These are phyloP conservation scores for Argyra leucocephala DNA, from an alignment of 2,888 invertebrate species.

Conservation along the genomic window DNA sequence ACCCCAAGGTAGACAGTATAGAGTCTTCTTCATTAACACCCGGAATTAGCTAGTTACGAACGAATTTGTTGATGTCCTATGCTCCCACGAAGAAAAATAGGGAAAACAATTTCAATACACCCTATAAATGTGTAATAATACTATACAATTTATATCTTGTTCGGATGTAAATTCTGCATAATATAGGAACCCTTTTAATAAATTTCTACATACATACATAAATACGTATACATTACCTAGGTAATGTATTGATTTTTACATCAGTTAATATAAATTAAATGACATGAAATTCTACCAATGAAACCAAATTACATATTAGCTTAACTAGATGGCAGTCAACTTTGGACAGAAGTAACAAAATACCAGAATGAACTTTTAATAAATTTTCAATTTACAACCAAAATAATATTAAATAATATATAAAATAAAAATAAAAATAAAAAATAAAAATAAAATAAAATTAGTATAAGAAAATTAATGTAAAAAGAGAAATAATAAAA, in stretches of 20 bases:
- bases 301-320: not conserved
- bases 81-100: too few species aligned
- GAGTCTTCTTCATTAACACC: too few species aligned
- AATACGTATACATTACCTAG: not conserved
- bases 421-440: not conserved
- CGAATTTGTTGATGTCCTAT: too few species aligned
- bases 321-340: not conserved
- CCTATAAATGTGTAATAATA: too few species aligned
- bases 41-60: too few species aligned
- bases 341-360: not conserved
- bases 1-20: too few species aligned
- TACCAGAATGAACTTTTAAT: not conserved
- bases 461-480: not conserved
- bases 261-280: slow-evolving; percentile 6
- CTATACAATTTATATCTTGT: not conserved
- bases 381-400: slow-evolving; percentile 1
- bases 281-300: not conserved
- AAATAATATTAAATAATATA: not conserved
- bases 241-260: not conserved
- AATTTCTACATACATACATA: not conserved
- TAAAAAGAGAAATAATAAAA: too few species aligned
- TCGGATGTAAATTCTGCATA: not conserved
- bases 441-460: not conserved
- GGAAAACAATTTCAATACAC: too few species aligned
- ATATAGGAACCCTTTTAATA: not conserved